A percentile compares a stretch with the other conserved stretches of the same genome.
phyloP scores from a whole-genome alignment of 2,888 invertebrate genomes.

The Agonopterix arenella region DNA sequence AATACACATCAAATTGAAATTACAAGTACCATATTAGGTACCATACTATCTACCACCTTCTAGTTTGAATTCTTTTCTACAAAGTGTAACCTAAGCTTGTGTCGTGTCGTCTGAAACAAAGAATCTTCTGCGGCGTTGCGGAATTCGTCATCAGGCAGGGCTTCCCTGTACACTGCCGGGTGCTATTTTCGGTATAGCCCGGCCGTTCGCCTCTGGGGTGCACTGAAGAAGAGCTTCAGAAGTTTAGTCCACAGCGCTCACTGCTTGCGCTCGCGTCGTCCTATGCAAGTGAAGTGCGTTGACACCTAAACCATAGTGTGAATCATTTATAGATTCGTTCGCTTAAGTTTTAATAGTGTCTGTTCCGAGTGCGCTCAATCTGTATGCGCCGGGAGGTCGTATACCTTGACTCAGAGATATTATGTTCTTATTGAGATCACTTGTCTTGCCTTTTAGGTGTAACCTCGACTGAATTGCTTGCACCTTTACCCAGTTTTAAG shows the following conservation, averaged over 20 bases:
- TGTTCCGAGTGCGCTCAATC: slow-evolving; percentile 58
- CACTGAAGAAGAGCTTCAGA: slow-evolving; percentile 37
- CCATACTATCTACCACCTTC: too few relatives aligned
- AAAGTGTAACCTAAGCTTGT: slow-evolving; percentile 13
- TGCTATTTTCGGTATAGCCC: slow-evolving; percentile 66
- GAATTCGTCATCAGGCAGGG: slow-evolving; percentile 64
- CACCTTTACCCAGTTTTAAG: slow-evolving; percentile 63
- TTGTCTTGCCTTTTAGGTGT: slow-evolving; percentile 65
- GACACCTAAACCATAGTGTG: slow-evolving; percentile 72
- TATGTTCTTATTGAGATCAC: slow-evolving; percentile 54
- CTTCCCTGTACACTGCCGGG: slow-evolving; percentile 68
- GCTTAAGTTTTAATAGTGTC: slow-evolving; percentile 40
- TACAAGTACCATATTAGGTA: too few relatives aligned
- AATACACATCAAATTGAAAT: too few relatives aligned
- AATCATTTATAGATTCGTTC: slow-evolving; percentile 56
- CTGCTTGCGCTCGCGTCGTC: slow-evolving; percentile 49
- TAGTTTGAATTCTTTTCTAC: background rate
- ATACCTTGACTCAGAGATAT: slow-evolving; percentile 63
- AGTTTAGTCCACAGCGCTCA: slow-evolving; percentile 50
- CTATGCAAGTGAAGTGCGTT: slow-evolving; percentile 70
- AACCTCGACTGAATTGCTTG: slow-evolving; percentile 59
- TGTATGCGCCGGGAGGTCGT: slow-evolving; percentile 40
- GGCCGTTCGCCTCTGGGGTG: slow-evolving; percentile 63
- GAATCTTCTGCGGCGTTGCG: slow-evolving; percentile 34
- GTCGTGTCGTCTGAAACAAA: slow-evolving; percentile 34